Percentiles rank a stretch among this genome's conserved stretches.
Evolutionary conservation across 92 coral and sea anemone genomes (phyloP).

Genomic region (Siderastrea siderea): DNA sequence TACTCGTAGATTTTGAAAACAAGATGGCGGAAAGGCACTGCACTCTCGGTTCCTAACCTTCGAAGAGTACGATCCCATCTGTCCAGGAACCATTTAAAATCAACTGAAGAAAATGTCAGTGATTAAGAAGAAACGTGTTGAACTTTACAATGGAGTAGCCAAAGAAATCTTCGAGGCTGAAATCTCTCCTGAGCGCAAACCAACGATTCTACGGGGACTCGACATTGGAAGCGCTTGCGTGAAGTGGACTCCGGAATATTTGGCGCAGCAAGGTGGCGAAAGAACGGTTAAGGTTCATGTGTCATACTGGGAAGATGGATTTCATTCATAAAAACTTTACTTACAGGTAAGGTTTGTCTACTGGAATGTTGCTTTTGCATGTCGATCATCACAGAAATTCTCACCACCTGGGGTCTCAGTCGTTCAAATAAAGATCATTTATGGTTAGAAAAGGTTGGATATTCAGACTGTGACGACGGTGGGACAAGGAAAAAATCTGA

Average conservation of each 20-base stretch:
- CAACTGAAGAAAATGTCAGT: not conserved
- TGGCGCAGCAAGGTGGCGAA: constrained; percentile 69
- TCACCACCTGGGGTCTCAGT: no score
- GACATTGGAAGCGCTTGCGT: constrained; percentile 73
- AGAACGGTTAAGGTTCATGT: constrained; percentile 83
- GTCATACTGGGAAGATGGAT: constrained; percentile 79
- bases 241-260: constrained; percentile 86
- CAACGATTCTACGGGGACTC: constrained; percentile 77
- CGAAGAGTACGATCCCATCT: not conserved
- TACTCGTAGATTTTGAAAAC: no score
- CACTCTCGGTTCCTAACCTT: no score
- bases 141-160: constrained; percentile 50
- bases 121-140: constrained; percentile 37
- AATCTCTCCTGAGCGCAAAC: constrained; percentile 63
- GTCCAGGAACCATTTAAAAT: not conserved
- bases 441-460: no score
- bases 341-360: constrained; percentile 67
- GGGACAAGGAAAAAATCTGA: no score
- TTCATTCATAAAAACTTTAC: constrained; percentile 86
- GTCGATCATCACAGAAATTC: no score
- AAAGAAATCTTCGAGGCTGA: constrained; percentile 58
- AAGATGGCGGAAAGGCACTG: no score
- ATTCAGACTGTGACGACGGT: no score
- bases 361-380: no score
- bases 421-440: no score